Base-by-base conservation (phyloP, 2,888 invertebrate species). In the Stenodema calcarata region DNA sequence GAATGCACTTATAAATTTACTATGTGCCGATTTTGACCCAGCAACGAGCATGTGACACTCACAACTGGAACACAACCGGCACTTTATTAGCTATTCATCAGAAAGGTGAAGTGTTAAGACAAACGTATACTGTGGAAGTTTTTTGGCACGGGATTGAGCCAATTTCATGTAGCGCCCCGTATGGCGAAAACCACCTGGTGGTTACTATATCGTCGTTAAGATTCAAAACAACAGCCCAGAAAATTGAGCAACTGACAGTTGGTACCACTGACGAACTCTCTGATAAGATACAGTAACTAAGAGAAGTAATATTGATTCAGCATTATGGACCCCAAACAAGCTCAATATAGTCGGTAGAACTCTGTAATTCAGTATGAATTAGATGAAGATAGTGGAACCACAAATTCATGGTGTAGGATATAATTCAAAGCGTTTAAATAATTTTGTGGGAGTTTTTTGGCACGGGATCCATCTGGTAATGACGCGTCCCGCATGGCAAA, bases 11-110 rank as follows among this genome's bases (percentile, higher is more conserved):
- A 7, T 0, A 42, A 42, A 14, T 18, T 69, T 82, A 18, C 82
- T 82, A 69, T 82, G 11, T 42, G 82, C 82, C 82, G 35, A 69
- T 41, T 69, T 82, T 82, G 82, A 82, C 82, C 69, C 82, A 82
- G 41, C 69, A 69, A 11, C 1, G 82, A 69, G 82, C 47, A 69
- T 1, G 69, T 23, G 12, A 12, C 2, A 27, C 62, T 27, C 82
- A 69, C 30, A 35, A 6, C 69, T 82, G 69, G 69, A 82, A 82
- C 82, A 82, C 82, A 82, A 44, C 27, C 16, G 78, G 62, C 62
- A 18, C 42, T 9, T 42, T 42, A 11, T 42, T 42, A 42, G 42
- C 6, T 42, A 42, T 11, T 9, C 42, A 42, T 42, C 42, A 42
- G 6, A 42, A 6, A 42, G 6, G 11, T 9, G 11, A 42, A 42